Percentiles rank a stretch among this genome's conserved stretches.
Evolutionary conservation across 2,888 invertebrate species (phyloP).

Genomic region (Drosophila hamatofila): DNA sequence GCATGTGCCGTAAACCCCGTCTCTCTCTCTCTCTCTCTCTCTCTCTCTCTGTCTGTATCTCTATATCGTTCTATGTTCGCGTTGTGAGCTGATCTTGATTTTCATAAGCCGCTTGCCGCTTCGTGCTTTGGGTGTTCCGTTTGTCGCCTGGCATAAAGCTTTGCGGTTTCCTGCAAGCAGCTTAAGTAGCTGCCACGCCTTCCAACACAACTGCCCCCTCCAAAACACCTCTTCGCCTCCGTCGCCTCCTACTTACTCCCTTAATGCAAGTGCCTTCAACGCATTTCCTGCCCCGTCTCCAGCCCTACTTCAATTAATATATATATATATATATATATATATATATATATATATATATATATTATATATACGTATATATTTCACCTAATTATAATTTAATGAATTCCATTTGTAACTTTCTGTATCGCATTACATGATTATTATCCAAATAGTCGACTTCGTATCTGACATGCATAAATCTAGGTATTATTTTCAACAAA

Average conservation of each 20-base stretch:
- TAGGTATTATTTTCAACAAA: background rate
- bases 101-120: conserved; percentile 59
- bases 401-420: conserved; percentile 2
- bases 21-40: too few relatives aligned
- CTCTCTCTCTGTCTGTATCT: background rate
- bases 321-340: background rate
- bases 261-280: conserved; percentile 37
- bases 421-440: conserved; percentile 8
- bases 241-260: background rate
- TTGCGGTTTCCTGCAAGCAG: conserved; percentile 55
- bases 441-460: conserved; percentile 10
- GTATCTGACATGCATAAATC: conserved; percentile 8
- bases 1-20: conserved; percentile 15
- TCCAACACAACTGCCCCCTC: background rate
- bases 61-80: conserved; percentile 2
- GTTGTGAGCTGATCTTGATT: conserved; percentile 60
- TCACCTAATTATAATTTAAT: conserved; percentile 38
- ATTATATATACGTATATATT: background rate
- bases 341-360: background rate
- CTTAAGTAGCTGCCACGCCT: conserved; percentile 45
- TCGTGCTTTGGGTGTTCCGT: conserved; percentile 23
- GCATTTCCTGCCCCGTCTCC: conserved; percentile 18
- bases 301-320: conserved; percentile 34
- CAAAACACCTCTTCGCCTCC: background rate
- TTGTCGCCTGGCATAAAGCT: conserved; percentile 46